Percentiles rank a stretch among this genome's conserved stretches.
These are phyloP conservation scores for Zoanthus gigantus DNA, from an alignment of 92 coral and sea anemone genomes.

Conservation along the genomic window DNA sequence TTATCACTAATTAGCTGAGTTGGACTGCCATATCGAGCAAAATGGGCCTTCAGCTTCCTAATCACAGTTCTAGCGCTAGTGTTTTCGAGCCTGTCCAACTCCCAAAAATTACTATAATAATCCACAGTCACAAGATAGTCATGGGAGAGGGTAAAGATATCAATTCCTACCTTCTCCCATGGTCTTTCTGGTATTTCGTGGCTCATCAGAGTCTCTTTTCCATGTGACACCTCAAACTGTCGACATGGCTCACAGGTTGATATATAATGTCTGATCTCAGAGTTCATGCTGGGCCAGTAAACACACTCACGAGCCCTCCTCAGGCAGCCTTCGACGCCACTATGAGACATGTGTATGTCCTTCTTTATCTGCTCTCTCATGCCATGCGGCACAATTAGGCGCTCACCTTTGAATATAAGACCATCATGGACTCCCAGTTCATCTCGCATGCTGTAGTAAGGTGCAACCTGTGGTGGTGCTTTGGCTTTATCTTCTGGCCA, in stretches of 20 bases:
- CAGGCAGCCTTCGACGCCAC: constrained; percentile 51
- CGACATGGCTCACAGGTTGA: constrained; percentile 49
- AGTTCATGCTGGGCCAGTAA: constrained; percentile 58
- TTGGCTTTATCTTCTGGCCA: constrained; percentile 40
- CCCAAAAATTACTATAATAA: constrained; percentile 46
- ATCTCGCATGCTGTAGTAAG: constrained; percentile 49
- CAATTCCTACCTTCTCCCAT: constrained; percentile 39
- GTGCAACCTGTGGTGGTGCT: constrained; percentile 10
- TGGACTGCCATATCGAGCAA: constrained; percentile 49
- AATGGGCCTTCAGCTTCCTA: constrained; percentile 45
- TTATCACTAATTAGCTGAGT: constrained; percentile 38
- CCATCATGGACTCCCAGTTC: constrained; percentile 32
- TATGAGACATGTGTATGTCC: constrained; percentile 47
- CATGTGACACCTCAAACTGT: constrained; percentile 36
- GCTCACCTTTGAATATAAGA: constrained; percentile 44
- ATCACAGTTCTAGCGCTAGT: constrained; percentile 39
- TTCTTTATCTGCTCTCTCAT: constrained; percentile 51
- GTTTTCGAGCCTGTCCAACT: constrained; percentile 36
- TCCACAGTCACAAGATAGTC: constrained; percentile 25
- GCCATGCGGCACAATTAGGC: constrained; percentile 42
- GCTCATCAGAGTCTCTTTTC: constrained; percentile 43
- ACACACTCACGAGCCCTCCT: constrained; percentile 52
- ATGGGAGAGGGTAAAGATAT: not conserved
- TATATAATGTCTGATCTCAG: constrained; percentile 52
- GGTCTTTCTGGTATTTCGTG: constrained; percentile 50